These are phyloP conservation scores for Muscicapa adusta DNA, from an alignment of 2,113 vertebrate genomes.

Conservation along the genomic window DNA sequence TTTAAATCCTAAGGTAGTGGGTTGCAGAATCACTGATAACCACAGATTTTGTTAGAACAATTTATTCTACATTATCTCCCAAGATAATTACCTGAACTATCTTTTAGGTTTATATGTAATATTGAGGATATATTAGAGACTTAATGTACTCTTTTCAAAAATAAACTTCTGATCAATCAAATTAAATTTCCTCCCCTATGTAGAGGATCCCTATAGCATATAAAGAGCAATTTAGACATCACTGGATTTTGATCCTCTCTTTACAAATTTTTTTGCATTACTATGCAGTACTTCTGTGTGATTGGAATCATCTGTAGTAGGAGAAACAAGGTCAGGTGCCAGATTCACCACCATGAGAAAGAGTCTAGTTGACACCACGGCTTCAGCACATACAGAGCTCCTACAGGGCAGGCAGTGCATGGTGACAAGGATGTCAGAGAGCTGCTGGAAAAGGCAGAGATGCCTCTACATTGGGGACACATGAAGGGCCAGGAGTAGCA, in stretches of 20 bases:
- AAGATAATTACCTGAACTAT: background rate
- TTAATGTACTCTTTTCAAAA: background rate
- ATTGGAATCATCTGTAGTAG: background rate
- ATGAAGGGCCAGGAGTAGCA: background rate
- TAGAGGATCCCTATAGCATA: background rate
- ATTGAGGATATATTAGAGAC: background rate
- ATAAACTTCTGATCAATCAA: background rate
- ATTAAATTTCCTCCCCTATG: background rate
- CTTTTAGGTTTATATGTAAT: background rate
- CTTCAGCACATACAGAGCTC: background rate
- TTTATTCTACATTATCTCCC: background rate
- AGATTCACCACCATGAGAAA: fast-evolving
- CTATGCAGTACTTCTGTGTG: background rate
- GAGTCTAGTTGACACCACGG: fast-evolving
- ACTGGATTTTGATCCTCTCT: background rate
- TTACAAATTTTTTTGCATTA: background rate
- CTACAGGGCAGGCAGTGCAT: fast-evolving
- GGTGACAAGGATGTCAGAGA: fast-evolving
- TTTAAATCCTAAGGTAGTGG: background rate
- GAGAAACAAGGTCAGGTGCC: background rate
- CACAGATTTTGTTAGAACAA: background rate
- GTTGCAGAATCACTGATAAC: background rate
- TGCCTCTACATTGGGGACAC: fast-evolving
- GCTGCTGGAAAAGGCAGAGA: background rate
- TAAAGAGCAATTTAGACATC: background rate